A percentile compares a stretch with the other conserved stretches of the same genome.
phyloP scores from a whole-genome alignment of 2,888 invertebrate genomes.

The Notodonta ziczac region DNA sequence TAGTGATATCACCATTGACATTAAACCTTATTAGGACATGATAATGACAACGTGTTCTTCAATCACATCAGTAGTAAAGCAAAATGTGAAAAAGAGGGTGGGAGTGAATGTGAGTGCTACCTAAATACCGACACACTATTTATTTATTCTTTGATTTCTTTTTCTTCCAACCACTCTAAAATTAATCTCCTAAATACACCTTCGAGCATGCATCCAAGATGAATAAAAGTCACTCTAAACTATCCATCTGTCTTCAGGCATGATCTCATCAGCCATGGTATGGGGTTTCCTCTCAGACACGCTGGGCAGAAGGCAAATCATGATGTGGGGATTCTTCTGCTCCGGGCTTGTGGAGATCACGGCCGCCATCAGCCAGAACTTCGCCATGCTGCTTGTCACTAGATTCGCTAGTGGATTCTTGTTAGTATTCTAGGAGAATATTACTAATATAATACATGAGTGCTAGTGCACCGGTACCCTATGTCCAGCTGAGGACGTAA shows the following conservation, averaged over 20 bases:
- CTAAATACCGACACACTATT: too few species aligned
- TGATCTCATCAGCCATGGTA: slow-evolving; percentile 89
- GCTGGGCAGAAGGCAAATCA: slow-evolving; percentile 87
- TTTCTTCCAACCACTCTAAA: too few species aligned
- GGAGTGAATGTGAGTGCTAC: too few species aligned
- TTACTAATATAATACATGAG: too few species aligned
- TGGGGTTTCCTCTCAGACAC: slow-evolving; percentile 93
- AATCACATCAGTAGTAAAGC: background rate
- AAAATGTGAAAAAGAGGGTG: background rate
- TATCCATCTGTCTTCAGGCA: slow-evolving; percentile 77
- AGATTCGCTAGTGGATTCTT: slow-evolving; percentile 90
- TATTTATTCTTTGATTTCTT: too few species aligned
- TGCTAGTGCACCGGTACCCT: too few species aligned
- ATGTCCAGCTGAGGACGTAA: too few species aligned
- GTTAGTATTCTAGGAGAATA: slow-evolving; percentile 78
- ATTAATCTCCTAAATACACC: too few species aligned
- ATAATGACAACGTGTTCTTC: too few species aligned
- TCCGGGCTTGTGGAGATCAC: slow-evolving; percentile 87
- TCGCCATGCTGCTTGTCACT: slow-evolving; percentile 87
- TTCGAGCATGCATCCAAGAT: background rate
- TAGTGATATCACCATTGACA: too few species aligned
- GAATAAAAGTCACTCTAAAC: background rate
- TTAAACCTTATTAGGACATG: too few species aligned
- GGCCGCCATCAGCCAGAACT: slow-evolving; percentile 87
- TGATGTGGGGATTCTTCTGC: slow-evolving; percentile 87